These are phyloP conservation scores for Tichodroma muraria DNA, from an alignment of 2,113 vertebrate genomes.

Conservation along the genomic window DNA sequence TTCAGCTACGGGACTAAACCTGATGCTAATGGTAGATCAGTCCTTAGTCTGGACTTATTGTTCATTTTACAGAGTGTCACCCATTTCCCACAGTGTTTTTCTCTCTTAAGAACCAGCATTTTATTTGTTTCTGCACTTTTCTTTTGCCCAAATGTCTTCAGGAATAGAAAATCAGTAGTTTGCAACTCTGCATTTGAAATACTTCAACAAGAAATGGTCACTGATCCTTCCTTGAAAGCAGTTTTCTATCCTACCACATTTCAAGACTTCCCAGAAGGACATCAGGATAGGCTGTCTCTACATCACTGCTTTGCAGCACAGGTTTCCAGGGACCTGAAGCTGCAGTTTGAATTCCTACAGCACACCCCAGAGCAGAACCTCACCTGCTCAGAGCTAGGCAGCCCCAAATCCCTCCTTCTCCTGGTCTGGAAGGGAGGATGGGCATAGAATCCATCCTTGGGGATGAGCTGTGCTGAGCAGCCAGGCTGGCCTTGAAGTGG, in stretches of 20 bases:
- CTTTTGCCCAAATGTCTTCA: background rate
- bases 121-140: background rate
- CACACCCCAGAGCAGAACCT: background rate
- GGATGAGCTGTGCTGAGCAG: background rate
- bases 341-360: background rate
- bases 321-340: background rate
- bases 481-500: background rate
- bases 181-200: background rate
- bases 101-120: background rate
- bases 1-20: background rate
- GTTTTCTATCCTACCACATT: background rate
- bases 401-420: background rate
- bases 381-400: background rate
- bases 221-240: background rate
- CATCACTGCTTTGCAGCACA: background rate
- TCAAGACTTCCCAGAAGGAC: background rate
- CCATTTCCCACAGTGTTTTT: background rate
- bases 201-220: background rate
- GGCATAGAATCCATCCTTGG: background rate
- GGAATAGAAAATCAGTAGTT: background rate
- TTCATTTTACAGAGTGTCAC: background rate
- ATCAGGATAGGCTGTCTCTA: rapidly evolving
- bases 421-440: background rate
- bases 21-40: background rate
- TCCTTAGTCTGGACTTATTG: background rate